Base-by-base conservation (phyloP, 2,797 vertebrate species). In the Centroberyx gerrardi region DNA sequence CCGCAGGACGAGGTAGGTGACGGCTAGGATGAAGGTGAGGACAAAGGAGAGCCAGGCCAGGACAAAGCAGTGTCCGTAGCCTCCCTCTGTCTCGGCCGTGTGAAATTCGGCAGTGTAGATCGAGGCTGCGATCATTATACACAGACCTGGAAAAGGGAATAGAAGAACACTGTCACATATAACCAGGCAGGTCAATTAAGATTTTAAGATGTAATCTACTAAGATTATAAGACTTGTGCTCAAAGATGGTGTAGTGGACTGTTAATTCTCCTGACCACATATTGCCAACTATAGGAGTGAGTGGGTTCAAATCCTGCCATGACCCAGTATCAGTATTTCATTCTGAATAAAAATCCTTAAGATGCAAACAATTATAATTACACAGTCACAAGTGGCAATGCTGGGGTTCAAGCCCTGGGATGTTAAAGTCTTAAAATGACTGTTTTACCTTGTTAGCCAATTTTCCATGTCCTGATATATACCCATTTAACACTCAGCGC, bases 1-100 rank as follows among this genome's bases (percentile, higher is more conserved):
- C 74, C 97, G 95, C 83, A 99, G 95, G 85, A 99, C 90, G 76
- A 98, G 94, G 73, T 98, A 99, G 92, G 96, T 96, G 59, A 98
- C 72, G 2, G 97, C 94, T 0, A 96, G 94, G 80, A 98, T 65
- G 68, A 99, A 93, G 46, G 96, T 96, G 84, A 99, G 93, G 78
- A 97, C 96, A 86, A 99, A 99, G 66, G 96, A 97, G 82, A 99
- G 96, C 98, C 98, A 99, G 69, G 97, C 95, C 88, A 99, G 92
- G 83, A 99, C 95, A 78, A 97, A 99, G 85, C 93, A 97, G 87
- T 98, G 98, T 68, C 98, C 98, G 68, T 97, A 96, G 56, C 76
- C 91, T 53, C 87, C 87, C 0, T 0, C 0, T 3, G 0, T 0
- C 0, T 14, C 63, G 0, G 1, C 3, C 28, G 48, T n/a, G 67